Evolutionary conservation across 2,888 invertebrate genomes (phyloP), one percentile per base, ranked within the genome.

Genomic region (Caradrina clavipalpis): DNA sequence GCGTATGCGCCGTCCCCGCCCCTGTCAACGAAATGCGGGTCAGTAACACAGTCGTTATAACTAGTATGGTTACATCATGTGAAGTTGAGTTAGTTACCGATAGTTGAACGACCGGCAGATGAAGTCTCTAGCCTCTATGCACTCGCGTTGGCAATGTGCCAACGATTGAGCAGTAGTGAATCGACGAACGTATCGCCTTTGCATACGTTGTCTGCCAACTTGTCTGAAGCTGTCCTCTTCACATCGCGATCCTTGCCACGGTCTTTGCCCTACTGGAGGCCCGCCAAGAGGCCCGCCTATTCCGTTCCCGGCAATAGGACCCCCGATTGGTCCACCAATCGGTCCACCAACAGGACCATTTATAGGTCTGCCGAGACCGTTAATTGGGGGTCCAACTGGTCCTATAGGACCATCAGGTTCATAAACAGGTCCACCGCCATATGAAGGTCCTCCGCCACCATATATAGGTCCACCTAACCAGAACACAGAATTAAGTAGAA

Each of bases 101-200:
- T 97, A 98, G 94, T 98, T 98, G 93, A 99, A 99, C 47, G 98
- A 98, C 89, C 98, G 96, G 88, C 99, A 99, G 68, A 97, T 96
- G 89, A 98, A 98, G 88, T 98, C 98, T 83, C 98, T 96, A 42
- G 97, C 97, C 86, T 98, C 98, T 53, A 97, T 97, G 90, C 99
- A 98, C 89, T 98, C 98, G 73, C 98, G 96, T 92, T 99, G 98
- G 91, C 99, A 99, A 76, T 98, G 97, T 0, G 97, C 97, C 86
- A 98, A 92, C 0, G 98, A 97, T 42, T 97, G 97, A 2, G 97
- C 97, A 10, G 97, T 97, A 26, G 97, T 96, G 77, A 97, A 97
- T 65, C 98, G 96, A 49, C 98, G 96, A 5, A 98, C 97, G 88
- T 97, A 98, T 86, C 98, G 97, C 73, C 98, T 97, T 64, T 98